These are phyloP conservation scores for Oreochromis aureus DNA, from an alignment of 2,113 vertebrate species.

Conservation along the genomic window DNA sequence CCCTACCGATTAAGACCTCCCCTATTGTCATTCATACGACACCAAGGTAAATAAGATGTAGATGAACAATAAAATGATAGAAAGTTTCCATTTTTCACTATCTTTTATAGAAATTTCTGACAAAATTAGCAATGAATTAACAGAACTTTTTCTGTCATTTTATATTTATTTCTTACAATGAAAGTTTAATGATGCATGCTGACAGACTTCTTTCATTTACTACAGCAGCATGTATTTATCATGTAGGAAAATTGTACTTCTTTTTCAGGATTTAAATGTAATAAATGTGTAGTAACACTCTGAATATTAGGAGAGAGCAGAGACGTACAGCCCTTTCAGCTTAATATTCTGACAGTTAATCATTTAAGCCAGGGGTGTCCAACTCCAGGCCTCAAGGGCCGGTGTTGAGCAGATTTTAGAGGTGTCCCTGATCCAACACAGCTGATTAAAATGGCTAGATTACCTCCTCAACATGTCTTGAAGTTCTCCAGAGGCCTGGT, in stretches of 20 bases:
- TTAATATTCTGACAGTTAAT: neutral
- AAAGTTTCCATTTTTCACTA: neutral
- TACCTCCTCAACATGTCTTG: neutral
- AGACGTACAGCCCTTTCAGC: neutral
- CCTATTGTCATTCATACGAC: neutral
- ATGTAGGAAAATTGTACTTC: neutral
- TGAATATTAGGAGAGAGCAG: neutral
- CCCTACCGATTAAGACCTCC: neutral
- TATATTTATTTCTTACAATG: neutral
- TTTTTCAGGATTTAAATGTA: neutral
- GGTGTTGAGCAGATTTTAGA: neutral
- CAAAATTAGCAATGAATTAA: neutral
- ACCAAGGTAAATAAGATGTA: neutral
- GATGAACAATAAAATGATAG: neutral
- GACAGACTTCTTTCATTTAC: neutral
- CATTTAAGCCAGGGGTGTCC: neutral
- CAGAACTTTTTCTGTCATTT: neutral
- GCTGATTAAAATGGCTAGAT: neutral
- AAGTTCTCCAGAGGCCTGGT: neutral
- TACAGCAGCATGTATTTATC: neutral
- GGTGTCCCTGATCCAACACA: neutral
- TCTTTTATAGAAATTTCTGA: neutral
- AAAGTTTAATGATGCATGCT: neutral
- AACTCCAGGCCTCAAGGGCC: neutral
- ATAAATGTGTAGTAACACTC: neutral